Base-by-base conservation (phyloP, 2,797 vertebrate species). In the Eulemur mongoz region DNA sequence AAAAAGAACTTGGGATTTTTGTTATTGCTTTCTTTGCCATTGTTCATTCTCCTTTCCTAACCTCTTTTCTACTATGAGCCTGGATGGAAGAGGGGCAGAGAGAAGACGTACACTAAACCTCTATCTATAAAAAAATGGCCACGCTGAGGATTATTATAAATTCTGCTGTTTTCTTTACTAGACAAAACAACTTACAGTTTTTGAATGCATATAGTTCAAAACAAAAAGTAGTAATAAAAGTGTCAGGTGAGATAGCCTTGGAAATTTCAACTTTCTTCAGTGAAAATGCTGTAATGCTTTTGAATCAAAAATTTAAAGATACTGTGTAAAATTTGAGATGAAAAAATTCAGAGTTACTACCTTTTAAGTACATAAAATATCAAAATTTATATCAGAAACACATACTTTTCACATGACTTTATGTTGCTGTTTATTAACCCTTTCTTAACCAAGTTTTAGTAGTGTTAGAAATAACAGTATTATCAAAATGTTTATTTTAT, bases 1-100 rank as follows among this genome's bases (percentile, higher is more conserved):
- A 91, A 79, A 92, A 95, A 94, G 69, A 92, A 69, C 73, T 90
- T 94, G 32, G 23, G 30, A 67, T 70, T 95, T 97, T 87, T 54
- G 17, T 91, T 81, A 67, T 89, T 91, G 32, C 75, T 97, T 95
- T 89, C 61, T 89, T 93, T 96, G 27, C 9, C 45, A 70, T 45
- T 86, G 63, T 91, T 91, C 20, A 2, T 76, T 89, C 38, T 82
- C 15, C 61, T 93, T 76, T 83, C 70, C 9, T 82, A 61, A 87
- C 22, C 40, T 93, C n/a, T 11, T 72, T 59, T 23, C 27, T 72
- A 45, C 48, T 81, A 27, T 38, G 65, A 95, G 7, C 52, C 35
- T 75, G n/a, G 38, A 83, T 22, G 13, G 57, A 87, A 8, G n/a
- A 73, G 45, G 11, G 73, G 30, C 30, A 57, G 35, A 85, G 57